phyloP scores from a whole-genome alignment of 2,797 vertebrate species.

The Tolypeutes matacus region DNA sequence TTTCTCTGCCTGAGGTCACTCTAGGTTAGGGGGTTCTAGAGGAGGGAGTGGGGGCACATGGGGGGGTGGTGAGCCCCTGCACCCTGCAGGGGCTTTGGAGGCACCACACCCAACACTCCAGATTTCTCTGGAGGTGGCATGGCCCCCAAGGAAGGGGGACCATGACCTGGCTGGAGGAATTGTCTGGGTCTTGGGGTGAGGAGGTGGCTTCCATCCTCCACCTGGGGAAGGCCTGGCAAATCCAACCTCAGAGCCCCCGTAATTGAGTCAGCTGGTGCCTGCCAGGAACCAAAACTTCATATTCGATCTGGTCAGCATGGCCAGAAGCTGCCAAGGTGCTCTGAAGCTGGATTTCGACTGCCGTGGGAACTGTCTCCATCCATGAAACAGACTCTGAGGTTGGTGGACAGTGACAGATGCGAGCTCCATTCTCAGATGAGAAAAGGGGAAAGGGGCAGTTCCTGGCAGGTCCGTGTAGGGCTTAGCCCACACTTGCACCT shows the following conservation, averaged over 20 bases:
- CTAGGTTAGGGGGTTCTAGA: background rate
- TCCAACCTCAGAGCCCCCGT: constrained; percentile 64
- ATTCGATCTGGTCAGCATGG: constrained; percentile 81
- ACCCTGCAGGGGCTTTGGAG: background rate
- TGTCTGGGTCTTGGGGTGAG: background rate
- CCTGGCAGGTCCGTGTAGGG: background rate
- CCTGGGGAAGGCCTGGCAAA: constrained; percentile 62
- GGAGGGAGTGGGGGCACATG: too few species aligned
- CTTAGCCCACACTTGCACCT: background rate
- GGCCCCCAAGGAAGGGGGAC: background rate
- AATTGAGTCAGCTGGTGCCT: constrained; percentile 78
- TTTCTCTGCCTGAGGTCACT: background rate
- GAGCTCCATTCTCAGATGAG: constrained; percentile 68
- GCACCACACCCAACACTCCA: rapidly evolving
- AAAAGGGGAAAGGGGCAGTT: background rate
- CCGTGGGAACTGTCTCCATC: constrained; percentile 83
- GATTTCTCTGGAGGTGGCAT: background rate
- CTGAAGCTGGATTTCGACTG: constrained; percentile 84
- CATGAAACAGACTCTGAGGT: constrained; percentile 77
- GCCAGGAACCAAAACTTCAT: constrained; percentile 79
- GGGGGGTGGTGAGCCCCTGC: rapidly evolving
- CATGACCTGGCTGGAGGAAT: background rate
- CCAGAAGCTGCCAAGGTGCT: constrained; percentile 74
- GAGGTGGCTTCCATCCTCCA: background rate
- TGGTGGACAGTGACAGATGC: constrained; percentile 82